These are phyloP conservation scores for Acholoe squamosa DNA, from an alignment of 2,888 invertebrate genomes.

Conservation along the genomic window DNA sequence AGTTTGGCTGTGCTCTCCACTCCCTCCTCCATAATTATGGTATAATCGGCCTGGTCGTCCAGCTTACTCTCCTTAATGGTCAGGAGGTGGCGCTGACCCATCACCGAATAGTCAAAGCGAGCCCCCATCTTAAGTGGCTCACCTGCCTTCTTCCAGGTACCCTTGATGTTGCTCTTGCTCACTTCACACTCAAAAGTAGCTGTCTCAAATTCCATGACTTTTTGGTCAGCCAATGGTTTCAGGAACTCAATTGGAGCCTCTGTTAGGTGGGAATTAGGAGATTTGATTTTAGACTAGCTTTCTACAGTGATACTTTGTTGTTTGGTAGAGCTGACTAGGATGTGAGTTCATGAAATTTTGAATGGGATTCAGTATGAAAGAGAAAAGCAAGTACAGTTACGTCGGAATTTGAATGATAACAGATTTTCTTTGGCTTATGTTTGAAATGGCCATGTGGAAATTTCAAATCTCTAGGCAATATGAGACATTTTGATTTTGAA, in stretches of 20 bases:
- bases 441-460: too few species aligned
- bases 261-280: slow-evolving; percentile 66
- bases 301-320: too few species aligned
- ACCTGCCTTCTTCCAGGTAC: slow-evolving; percentile 87
- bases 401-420: too few species aligned
- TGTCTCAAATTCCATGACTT: slow-evolving; percentile 76
- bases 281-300: too few species aligned
- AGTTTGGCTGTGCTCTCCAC: slow-evolving; percentile 76
- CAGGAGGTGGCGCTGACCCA: slow-evolving; percentile 72
- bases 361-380: too few species aligned
- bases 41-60: slow-evolving; percentile 84
- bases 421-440: too few species aligned
- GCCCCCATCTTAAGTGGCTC: slow-evolving; percentile 52
- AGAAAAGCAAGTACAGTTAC: too few species aligned
- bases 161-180: slow-evolving; percentile 90
- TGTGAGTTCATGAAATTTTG: too few species aligned
- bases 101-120: not conserved
- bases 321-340: too few species aligned
- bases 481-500: not conserved
- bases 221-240: slow-evolving; percentile 77
- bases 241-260: slow-evolving; percentile 80
- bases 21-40: slow-evolving; percentile 80
- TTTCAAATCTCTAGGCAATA: too few species aligned
- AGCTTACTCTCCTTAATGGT: slow-evolving; percentile 74
- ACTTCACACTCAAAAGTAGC: slow-evolving; percentile 90